These are phyloP conservation scores for Acrobasis repandana DNA, from an alignment of 2,888 invertebrate genomes.

Conservation along the genomic window DNA sequence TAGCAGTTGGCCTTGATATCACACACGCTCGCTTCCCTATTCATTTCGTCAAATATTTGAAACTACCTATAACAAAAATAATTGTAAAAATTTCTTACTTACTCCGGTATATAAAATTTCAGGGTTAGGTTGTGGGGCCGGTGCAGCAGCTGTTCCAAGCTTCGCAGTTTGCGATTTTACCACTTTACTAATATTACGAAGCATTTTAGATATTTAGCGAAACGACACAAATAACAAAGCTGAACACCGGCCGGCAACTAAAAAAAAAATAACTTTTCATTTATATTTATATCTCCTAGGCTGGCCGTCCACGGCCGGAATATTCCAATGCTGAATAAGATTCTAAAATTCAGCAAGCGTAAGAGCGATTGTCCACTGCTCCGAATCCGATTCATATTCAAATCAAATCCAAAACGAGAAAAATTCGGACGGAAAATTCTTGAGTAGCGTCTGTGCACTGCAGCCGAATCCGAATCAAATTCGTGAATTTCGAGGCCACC, in stretches of 20 bases:
- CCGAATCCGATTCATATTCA: too few relatives aligned
- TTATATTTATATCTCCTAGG: too few relatives aligned
- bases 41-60: background rate
- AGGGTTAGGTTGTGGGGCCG: conserved; percentile 86
- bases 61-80: background rate
- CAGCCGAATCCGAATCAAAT: too few relatives aligned
- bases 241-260: conserved; percentile 8
- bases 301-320: too few relatives aligned
- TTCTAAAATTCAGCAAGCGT: too few relatives aligned
- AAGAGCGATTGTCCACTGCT: too few relatives aligned
- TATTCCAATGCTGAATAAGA: too few relatives aligned
- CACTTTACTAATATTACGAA: conserved; percentile 62
- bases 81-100: conserved; percentile 36
- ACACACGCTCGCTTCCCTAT: background rate
- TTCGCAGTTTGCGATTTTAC: conserved; percentile 66
- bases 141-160: conserved; percentile 83
- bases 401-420: too few relatives aligned
- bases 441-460: too few relatives aligned
- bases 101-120: conserved; percentile 90
- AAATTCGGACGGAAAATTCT: too few relatives aligned
- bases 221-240: background rate
- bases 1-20: too few relatives aligned
- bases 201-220: conserved; percentile 44
- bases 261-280: background rate
- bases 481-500: too few relatives aligned